phyloP scores from a whole-genome alignment of 2,113 vertebrate species.

The Lepus timidus region DNA sequence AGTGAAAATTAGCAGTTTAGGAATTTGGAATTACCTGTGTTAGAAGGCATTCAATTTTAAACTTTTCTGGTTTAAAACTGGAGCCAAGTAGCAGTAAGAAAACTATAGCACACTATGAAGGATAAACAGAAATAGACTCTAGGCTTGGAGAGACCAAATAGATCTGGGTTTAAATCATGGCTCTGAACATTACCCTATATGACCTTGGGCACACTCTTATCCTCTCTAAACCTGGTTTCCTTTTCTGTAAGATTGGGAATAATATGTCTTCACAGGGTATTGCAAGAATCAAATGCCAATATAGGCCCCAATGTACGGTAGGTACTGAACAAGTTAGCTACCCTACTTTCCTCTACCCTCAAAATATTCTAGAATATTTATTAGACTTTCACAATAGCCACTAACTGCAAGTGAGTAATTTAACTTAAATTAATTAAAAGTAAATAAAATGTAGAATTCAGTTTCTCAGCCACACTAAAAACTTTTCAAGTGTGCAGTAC shows the following conservation, averaged over 20 bases:
- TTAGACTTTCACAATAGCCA: neutral
- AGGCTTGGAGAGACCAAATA: neutral
- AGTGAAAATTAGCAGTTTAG: neutral
- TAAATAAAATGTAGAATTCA: slow-evolving; percentile 1
- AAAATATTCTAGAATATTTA: neutral
- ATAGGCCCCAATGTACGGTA: neutral
- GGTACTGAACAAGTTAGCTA: neutral
- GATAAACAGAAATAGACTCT: neutral
- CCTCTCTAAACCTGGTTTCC: neutral
- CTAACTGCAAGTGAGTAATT: neutral
- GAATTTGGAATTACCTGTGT: neutral
- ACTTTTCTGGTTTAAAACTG: neutral
- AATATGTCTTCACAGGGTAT: neutral
- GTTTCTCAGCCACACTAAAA: neutral
- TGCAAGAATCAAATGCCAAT: neutral
- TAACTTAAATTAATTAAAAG: neutral
- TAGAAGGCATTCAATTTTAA: slow-evolving; percentile 10
- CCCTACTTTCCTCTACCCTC: neutral
- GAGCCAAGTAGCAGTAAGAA: neutral
- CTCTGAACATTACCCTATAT: neutral
- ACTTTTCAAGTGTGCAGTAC: neutral
- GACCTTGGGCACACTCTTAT: neutral
- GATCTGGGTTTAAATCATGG: neutral
- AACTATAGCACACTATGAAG: neutral
- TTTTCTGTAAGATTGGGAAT: neutral